These are phyloP conservation scores for Carpatolechia fugitivella DNA, from an alignment of 2,888 invertebrate species.

Conservation along the genomic window DNA sequence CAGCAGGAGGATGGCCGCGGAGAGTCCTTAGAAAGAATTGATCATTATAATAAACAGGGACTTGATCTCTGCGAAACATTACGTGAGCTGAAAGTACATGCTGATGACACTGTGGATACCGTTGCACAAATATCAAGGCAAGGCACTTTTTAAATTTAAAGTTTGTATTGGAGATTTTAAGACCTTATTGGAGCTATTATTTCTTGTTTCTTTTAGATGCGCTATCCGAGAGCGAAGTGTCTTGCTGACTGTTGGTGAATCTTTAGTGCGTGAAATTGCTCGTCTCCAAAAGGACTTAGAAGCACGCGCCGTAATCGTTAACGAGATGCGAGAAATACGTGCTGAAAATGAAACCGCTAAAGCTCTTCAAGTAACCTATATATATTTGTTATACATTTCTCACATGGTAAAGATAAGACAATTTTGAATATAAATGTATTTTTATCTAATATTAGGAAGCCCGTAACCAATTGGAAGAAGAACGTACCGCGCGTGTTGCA, in stretches of 20 bases:
- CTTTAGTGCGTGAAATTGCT: conserved; percentile 61
- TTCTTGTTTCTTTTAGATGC: conserved; percentile 36
- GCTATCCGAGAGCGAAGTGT: conserved; percentile 54
- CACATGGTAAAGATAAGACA: too few relatives aligned
- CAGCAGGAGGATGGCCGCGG: conserved; percentile 39
- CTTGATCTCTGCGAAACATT: conserved; percentile 58
- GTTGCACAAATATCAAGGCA: conserved; percentile 58
- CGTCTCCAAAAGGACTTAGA: conserved; percentile 56
- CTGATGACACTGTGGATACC: conserved; percentile 51
- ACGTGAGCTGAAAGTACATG: conserved; percentile 49
- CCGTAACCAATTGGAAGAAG: conserved; percentile 58
- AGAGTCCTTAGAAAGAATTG: conserved; percentile 51
- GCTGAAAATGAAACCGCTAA: conserved; percentile 41
- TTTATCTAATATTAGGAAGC: conserved; percentile 41
- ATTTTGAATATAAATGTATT: too few relatives aligned
- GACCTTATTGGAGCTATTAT: background rate
- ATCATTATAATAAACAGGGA: conserved; percentile 56
- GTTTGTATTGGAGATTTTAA: background rate
- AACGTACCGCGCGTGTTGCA: conserved; percentile 41
- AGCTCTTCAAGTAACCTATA: conserved; percentile 38
- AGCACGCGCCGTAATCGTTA: conserved; percentile 33
- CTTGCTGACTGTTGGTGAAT: conserved; percentile 57
- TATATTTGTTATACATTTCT: background rate
- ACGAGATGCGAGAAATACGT: conserved; percentile 40
- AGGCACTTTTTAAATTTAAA: background rate